Base-by-base conservation (phyloP, 2,113 vertebrate species). In the Spizaetus ornatus region DNA sequence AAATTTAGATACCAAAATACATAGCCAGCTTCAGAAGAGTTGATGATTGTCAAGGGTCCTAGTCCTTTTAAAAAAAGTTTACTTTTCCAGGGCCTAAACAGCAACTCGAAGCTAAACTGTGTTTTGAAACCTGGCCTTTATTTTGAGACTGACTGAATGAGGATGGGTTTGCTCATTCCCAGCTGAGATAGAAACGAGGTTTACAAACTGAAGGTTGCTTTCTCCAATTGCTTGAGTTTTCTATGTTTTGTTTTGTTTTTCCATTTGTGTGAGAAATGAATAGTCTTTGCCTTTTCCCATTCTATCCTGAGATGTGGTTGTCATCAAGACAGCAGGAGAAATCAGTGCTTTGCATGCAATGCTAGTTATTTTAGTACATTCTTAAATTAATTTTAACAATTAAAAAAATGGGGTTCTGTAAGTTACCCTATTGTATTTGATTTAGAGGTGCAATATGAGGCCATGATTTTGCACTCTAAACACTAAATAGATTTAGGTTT, bases 321-420 rank as follows among this genome's bases (percentile, higher is more conserved):
- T 48, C 17, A 16, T 70, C 66, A 36, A 36, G 16, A 71, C 25
- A 62, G 38, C 29, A 66, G 65, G 52, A 88, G 32, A 72, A 76
- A 58, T 26, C 1, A 67, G 7, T 66, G 22, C 3, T 71, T 71
- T 32, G 12, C 16, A 0, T 50, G 10, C 11, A 59, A 16, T 73
- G 72, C 20, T 69, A 10, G 19, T 53, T 13, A 25, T 61, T 88
- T 76, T n/a, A 67, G 32, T 36, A 11, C 9, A 9, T 26, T n/a
- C 25, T 58, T 67, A 63, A 70, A 78, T n/a, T 43, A 80, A 20
- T 84, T 78, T 79, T 47, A 79, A 32, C 26, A 36, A 21, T 15
- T 10, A 11, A 59, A 88, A 21, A 15, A 31, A 32, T 0, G 0
- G 2, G 4, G 21, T 79, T 85, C 10, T 45, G 2, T 47, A 56